Conservation (phyloP, 2,888 invertebrate genomes). For the Ophioninae sp. region DNA sequence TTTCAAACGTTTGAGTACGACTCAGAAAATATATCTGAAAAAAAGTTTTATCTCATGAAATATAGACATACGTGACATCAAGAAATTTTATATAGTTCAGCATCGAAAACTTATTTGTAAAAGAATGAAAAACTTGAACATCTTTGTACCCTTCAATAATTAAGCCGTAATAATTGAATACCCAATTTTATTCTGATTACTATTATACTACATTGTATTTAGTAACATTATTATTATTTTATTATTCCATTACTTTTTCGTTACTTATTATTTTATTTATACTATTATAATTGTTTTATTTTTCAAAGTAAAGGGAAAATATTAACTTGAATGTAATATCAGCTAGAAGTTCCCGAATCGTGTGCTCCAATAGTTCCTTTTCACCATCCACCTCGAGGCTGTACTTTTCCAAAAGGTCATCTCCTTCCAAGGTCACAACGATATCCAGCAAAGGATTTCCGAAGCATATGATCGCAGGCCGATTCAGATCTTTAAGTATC, state of each 20-base stretch:
- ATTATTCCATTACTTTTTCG: no score
- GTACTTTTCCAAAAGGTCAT: constrained; percentile 74
- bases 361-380: constrained; percentile 73
- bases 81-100: neutral
- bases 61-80: no score
- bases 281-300: neutral
- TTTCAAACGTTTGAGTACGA: neutral
- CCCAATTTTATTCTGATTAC: no score
- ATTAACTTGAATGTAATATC: constrained; percentile 73
- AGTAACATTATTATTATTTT: no score
- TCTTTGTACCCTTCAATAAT: neutral
- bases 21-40: neutral
- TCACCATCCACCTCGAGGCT: constrained; percentile 75
- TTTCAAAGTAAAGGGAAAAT: constrained; percentile 20
- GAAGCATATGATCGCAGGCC: constrained; percentile 76
- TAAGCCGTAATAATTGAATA: neutral
- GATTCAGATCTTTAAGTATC: constrained; percentile 63
- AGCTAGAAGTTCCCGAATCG: constrained; percentile 70
- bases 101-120: neutral
- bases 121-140: neutral
- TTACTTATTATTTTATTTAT: neutral
- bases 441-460: constrained; percentile 80
- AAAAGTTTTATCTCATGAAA: neutral
- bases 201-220: no score
- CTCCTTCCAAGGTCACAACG: constrained; percentile 70